These are phyloP conservation scores for Bursaphelenchus okinawaensis DNA, from an alignment of 2,888 invertebrate species.

Conservation along the genomic window DNA sequence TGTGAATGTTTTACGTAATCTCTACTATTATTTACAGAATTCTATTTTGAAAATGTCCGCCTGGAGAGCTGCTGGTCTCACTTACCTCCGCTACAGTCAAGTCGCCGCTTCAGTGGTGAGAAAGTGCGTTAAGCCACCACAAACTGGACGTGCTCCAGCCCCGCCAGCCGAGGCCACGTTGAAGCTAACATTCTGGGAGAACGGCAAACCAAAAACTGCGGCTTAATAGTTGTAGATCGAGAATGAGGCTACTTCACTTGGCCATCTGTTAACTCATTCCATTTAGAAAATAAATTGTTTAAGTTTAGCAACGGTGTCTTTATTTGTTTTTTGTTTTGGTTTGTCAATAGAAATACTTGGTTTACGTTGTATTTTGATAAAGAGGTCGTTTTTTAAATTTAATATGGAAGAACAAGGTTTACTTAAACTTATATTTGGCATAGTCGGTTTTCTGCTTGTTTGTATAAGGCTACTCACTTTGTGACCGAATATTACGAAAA, in stretches of 20 bases:
- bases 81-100: slow-evolving; percentile 15
- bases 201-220: slow-evolving; percentile 10
- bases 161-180: slow-evolving; percentile 12
- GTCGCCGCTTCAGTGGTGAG: slow-evolving; percentile 15
- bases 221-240: slow-evolving; percentile 1
- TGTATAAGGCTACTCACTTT: too few relatives aligned
- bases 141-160: neutral
- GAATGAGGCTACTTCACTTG: neutral
- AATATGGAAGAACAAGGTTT: too few relatives aligned
- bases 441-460: too few relatives aligned
- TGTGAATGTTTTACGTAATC: too few relatives aligned
- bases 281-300: neutral
- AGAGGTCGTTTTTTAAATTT: too few relatives aligned
- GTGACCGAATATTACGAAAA: too few relatives aligned
- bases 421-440: too few relatives aligned
- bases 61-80: slow-evolving; percentile 11
- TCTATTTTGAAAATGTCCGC: neutral
- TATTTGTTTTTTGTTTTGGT: neutral
- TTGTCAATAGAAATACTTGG: too few relatives aligned
- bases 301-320: neutral
- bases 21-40: neutral
- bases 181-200: slow-evolving; percentile 13
- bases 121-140: slow-evolving; percentile 4
- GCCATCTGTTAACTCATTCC: neutral
- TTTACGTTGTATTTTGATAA: too few relatives aligned